Evolutionary conservation across 2,797 vertebrate genomes (phyloP).

Genomic region (Sebastes miniatus): DNA sequence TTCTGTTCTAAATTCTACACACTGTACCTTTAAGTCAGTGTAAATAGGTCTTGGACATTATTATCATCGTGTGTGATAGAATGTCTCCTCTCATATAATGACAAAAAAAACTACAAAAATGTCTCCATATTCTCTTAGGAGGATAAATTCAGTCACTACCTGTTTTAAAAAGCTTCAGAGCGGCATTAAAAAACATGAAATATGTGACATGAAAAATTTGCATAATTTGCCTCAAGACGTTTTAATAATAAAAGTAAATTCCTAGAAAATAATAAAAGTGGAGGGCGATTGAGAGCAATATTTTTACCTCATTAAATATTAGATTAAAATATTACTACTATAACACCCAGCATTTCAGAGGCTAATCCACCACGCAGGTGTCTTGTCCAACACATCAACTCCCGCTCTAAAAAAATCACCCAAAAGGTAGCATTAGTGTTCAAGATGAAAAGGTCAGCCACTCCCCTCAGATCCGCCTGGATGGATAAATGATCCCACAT

Average conservation of each 20-base stretch:
- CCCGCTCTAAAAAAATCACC: constrained; percentile 14
- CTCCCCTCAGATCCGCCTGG: constrained; percentile 34
- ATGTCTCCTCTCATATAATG: not conserved
- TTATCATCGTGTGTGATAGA: not conserved
- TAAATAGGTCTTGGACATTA: not conserved
- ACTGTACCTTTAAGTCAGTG: too few species aligned
- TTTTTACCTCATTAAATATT: constrained; percentile 34
- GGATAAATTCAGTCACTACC: not conserved
- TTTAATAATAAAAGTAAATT: constrained; percentile 20
- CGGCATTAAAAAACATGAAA: not conserved
- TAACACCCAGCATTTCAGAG: constrained; percentile 13
- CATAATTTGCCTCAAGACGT: too few species aligned
- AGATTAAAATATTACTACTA: constrained; percentile 4
- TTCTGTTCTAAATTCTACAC: too few species aligned
- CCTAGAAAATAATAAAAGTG: constrained; percentile 31
- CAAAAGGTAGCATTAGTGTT: constrained; percentile 34
- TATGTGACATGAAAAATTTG: too few species aligned
- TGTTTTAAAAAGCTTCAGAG: not conserved
- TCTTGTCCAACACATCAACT: constrained; percentile 1
- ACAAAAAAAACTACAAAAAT: not conserved
- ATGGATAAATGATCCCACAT: constrained; percentile 47
- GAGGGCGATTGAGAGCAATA: constrained; percentile 22
- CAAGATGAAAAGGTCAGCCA: constrained; percentile 67
- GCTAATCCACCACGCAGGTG: constrained; percentile 42
- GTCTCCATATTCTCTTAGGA: not conserved